Evolutionary conservation across 2,888 invertebrate species (phyloP), one percentile per base, ranked within the genome.

Genomic region (Rapana venosa): DNA sequence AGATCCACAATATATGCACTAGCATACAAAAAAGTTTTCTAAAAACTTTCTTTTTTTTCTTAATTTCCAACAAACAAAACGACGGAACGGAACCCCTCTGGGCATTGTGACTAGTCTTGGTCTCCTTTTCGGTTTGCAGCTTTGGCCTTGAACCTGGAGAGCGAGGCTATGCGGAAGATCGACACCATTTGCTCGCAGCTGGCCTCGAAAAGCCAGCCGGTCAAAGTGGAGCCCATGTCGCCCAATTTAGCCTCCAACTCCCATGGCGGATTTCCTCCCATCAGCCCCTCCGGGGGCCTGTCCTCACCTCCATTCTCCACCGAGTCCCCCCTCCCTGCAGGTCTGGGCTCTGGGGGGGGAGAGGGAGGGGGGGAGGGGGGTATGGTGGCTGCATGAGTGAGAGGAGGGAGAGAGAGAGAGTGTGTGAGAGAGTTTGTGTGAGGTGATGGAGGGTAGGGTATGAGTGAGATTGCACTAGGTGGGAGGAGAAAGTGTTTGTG

Each of bases 131-230:
- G 30, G 58, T 66, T 86, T 86, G 35, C 86, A 86, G 86, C 86
- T 22, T 86, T 86, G 58, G 61, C 86, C 11, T 66, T 86, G 88
- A 91, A 74, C 87, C 84, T 90, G 66, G 92, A 91, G 66, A 90
- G 89, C 11, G 93, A 92, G 74, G 91, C 92, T 17, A 93, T 92
- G 91, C 88, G 91, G 79, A 92, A 90, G 88, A 93, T 94, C 66
- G 94, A 94, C 87, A 92, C 93, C 87, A 94, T 94, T 79, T 94
- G 94, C 87, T 92, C 92, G 32, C 93, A 93, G 92, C 91, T 94
- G 85, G 93, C 92, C 58, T 90, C 91, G 15, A 89, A 93, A 35
- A 90, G 92, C 32, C 91, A 90, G 77, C 70, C 77, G 26, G 89
- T 93, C 36, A 93, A 93, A 85, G 90, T 91, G 70, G 93, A 93